phyloP scores from a whole-genome alignment of 1,140 invertebrate genomes.

The Ceratosolen fusciceps region DNA sequence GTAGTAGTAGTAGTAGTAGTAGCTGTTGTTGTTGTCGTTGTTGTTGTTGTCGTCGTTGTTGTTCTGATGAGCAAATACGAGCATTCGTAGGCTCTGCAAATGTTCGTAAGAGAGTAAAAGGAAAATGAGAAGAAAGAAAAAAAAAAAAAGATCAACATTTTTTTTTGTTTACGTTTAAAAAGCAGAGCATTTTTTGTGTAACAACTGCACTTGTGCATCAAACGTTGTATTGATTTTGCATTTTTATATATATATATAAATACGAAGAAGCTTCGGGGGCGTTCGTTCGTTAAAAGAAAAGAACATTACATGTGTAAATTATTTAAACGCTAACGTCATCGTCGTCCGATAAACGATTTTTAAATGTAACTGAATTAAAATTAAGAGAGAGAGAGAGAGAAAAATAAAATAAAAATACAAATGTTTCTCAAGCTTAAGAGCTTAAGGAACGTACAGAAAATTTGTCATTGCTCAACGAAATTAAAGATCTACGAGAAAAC shows the following conservation, averaged over 20 bases:
- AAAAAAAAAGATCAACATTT: too few relatives aligned
- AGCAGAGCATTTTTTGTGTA: too few relatives aligned
- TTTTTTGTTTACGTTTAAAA: too few relatives aligned
- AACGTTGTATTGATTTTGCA: neutral
- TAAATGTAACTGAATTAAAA: neutral
- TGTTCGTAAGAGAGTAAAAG: too few relatives aligned
- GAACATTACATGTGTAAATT: slow-evolving; percentile 4
- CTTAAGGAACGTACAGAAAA: slow-evolving; percentile 54
- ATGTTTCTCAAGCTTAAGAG: slow-evolving; percentile 23
- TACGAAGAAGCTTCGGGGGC: neutral
- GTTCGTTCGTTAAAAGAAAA: neutral
- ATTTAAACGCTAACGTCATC: slow-evolving; percentile 20
- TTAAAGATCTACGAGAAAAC: slow-evolving; percentile 58
- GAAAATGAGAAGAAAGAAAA: too few relatives aligned
- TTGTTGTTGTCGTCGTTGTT: too few relatives aligned
- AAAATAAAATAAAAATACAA: too few relatives aligned
- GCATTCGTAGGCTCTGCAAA: too few relatives aligned
- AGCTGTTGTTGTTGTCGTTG: too few relatives aligned
- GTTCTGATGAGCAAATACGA: neutral
- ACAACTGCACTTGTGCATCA: neutral
- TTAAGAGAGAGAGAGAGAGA: too few relatives aligned
- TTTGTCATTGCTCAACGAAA: slow-evolving; percentile 62
- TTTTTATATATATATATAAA: neutral
- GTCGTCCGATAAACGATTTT: neutral
- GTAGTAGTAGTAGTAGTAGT: too few relatives aligned